phyloP scores from a whole-genome alignment of 2,888 invertebrate genomes.

The Drosophila pegasa region DNA sequence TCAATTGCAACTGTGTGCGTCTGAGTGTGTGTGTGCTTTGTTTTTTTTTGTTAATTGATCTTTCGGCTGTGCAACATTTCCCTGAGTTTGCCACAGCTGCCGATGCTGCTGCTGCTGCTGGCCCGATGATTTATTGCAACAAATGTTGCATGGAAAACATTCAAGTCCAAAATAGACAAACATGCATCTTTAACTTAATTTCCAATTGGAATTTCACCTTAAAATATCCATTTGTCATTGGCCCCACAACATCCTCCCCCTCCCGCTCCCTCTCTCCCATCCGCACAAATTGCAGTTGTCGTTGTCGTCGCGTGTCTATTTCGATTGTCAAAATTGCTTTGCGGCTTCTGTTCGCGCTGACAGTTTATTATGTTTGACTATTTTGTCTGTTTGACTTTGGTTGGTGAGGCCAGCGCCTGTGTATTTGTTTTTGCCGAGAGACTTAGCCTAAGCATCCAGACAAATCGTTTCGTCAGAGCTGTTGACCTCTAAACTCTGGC shows the following conservation, averaged over 20 bases:
- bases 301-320: slow-evolving; percentile 64
- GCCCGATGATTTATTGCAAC: slow-evolving; percentile 81
- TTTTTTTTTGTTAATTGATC: slow-evolving; percentile 67
- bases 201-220: slow-evolving; percentile 70
- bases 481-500: slow-evolving; percentile 56
- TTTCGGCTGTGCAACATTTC: slow-evolving; percentile 49
- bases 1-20: slow-evolving; percentile 68
- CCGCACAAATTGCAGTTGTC: slow-evolving; percentile 49
- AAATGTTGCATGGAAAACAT: slow-evolving; percentile 74
- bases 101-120: too few relatives aligned
- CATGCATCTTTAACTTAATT: slow-evolving; percentile 68
- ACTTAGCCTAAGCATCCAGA: slow-evolving; percentile 29
- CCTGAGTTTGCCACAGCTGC: slow-evolving; percentile 17
- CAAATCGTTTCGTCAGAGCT: slow-evolving; percentile 41
- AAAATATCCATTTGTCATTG: slow-evolving; percentile 74
- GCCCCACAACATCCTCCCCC: too few relatives aligned
- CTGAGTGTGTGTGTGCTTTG: slow-evolving; percentile 7
- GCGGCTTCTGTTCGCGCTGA: slow-evolving; percentile 71
- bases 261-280: background rate
- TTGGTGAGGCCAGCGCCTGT: slow-evolving; percentile 15
- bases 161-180: slow-evolving; percentile 65
- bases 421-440: slow-evolving; percentile 40
- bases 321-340: slow-evolving; percentile 70
- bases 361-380: slow-evolving; percentile 79
- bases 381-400: slow-evolving; percentile 35